Base-by-base conservation (phyloP, 2,797 vertebrate species). In the Coracias cyanogaster region DNA sequence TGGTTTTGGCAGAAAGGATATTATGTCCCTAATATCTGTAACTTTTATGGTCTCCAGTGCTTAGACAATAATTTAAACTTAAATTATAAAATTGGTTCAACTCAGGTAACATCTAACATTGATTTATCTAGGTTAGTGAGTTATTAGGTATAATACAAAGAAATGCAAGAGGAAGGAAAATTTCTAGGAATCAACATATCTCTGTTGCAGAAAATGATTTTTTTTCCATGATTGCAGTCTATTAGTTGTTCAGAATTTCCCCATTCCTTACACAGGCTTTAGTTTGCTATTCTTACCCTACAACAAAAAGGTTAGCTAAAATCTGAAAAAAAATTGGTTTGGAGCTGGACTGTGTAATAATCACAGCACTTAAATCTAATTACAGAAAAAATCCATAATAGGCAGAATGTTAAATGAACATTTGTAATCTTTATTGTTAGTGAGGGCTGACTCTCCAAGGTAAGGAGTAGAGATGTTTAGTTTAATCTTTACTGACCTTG, bases 401-500 rank as follows among this genome's bases (percentile, higher is more conserved):
- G 39, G 74, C 49, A 80, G 61, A 37, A 20, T 19, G 33, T 31
- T 73, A 80, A 86, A 76, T 48, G 48, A 65, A 20, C 31, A n/a
- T 73, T 94, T 74, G 52, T 26, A 26, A 73, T 49, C 43, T 61
- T 89, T 93, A 21, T 54, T 66, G 3, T 83, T 37, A 61, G 39
- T 45, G 57, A 78, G 48, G 37, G 43, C 19, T 82, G 81, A 54
- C 26, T 46, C 72, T 88, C 37, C 19, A 19, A 93, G 62, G 49
- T 82, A 33, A 52, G 60, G 67, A 71, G 16, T 6, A 5, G 48
- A 54, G 64, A 82, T 16, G 33, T 48, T 94, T 26, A 7, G n/a
- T 91, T 94, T 73, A 66, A 65, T 87, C 77, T 90, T 57, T 49
- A 37, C 48, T 81, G 91, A 37, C 77, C 86, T 72, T 48, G 55